Evolutionary conservation across 2,113 vertebrate species (phyloP), one percentile per base, ranked within the genome.

Genomic region (Loxodonta africana): DNA sequence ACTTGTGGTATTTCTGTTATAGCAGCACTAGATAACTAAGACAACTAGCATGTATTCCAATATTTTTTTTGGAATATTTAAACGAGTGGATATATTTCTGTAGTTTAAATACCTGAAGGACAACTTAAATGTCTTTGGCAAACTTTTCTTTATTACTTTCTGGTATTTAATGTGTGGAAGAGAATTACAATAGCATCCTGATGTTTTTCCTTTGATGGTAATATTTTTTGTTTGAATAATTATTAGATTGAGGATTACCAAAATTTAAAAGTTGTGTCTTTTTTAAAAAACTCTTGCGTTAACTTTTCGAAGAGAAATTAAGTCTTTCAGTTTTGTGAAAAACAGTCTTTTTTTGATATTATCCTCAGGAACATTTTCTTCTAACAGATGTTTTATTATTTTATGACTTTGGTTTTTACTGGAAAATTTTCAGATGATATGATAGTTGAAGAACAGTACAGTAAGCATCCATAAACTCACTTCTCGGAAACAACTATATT

Each of bases 401-500:
- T 65, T 65, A 65, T 65, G 65, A 12, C 2, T 12, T 30, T 30
- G 26, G 9, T 67, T 67, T 28, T 67, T 67, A 30, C 65, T 67
- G 30, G 2, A 12, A 67, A 53, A 71, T 41, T 90, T 30, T 9
- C 12, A 65, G 41, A 8, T 33, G 85, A 37, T 0, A 37, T 69
- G 10, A 62, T 20, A 26, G 18, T 60, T 71, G 21, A 71, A 73
- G 9, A 73, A 80, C 9, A 91, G 21, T 33, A 41, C 33, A 53
- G 15, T 63, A 8, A 62, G 51, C 7, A 81, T 81, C 8, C 14
- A 63, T 87, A 87, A 86, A 65, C 33, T 88, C 57, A 92, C 12
- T 95, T 92, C 48, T 92, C 69, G 83, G 78, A 78, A 91, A 44
- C 20, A 89, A 78, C 17, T 60, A 25, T n/a, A 30, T 48, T 93